phyloP scores from a whole-genome alignment of 2,797 vertebrate species.

The Kryptopterus vitreolus region DNA sequence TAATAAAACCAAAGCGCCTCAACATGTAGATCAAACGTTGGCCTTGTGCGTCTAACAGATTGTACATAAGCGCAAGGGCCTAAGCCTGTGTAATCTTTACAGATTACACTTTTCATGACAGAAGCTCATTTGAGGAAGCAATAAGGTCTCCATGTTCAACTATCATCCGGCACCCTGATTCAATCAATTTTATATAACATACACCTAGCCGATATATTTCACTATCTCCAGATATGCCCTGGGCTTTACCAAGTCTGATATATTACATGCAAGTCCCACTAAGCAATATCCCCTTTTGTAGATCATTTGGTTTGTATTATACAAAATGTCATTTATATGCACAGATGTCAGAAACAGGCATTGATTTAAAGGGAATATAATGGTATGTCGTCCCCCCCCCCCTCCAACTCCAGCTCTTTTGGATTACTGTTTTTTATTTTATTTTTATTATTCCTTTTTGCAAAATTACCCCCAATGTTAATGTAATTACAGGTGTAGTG shows the following conservation, averaged over 20 bases:
- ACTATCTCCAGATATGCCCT: constrained; percentile 40
- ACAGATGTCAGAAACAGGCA: not conserved
- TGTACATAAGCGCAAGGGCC: not conserved
- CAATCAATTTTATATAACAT: constrained; percentile 52
- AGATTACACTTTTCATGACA: constrained; percentile 50
- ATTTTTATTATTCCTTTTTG: too few species aligned
- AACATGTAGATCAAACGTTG: constrained; percentile 15
- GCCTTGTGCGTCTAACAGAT: not conserved
- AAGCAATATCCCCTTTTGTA: constrained; percentile 27
- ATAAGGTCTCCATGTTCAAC: constrained; percentile 49
- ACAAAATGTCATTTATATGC: not conserved
- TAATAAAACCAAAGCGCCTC: constrained; percentile 23
- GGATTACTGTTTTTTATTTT: not conserved
- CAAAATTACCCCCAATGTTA: too few species aligned
- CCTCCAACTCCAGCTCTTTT: not conserved
- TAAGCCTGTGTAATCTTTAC: constrained; percentile 21
- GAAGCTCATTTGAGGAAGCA: constrained; percentile 55
- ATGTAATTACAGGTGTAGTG: too few species aligned
- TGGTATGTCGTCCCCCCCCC: not conserved
- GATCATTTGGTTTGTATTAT: constrained; percentile 21
- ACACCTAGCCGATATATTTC: constrained; percentile 55
- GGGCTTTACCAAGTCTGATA: constrained; percentile 39
- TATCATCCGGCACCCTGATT: constrained; percentile 51
- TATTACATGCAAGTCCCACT: constrained; percentile 42
- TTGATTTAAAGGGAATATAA: not conserved